Evolutionary conservation across 2,113 vertebrate species (phyloP).

Genomic region (Crotalus horridus): DNA sequence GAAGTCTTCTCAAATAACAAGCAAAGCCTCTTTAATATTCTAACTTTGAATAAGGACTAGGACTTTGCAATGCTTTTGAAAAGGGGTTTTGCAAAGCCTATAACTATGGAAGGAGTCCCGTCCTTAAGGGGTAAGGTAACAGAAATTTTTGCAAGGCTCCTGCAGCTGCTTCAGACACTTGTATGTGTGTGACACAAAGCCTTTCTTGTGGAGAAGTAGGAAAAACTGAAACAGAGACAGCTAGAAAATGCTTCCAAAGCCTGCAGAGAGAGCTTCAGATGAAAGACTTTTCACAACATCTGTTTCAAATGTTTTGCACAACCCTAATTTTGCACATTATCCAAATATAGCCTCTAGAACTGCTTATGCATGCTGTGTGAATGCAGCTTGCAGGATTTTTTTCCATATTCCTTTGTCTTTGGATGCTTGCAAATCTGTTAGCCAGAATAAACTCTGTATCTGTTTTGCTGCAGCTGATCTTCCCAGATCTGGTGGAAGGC

Average conservation of each 20-base stretch:
- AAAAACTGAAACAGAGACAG: neutral
- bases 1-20: neutral
- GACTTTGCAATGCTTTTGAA: neutral
- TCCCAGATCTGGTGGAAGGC: slow-evolving; percentile 91
- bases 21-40: neutral
- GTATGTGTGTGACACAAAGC: neutral
- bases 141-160: too few species aligned
- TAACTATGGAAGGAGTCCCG: too few species aligned
- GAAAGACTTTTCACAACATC: neutral
- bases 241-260: neutral
- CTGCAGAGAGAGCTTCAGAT: neutral
- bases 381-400: neutral
- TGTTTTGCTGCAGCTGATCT: slow-evolving; percentile 79
- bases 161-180: too few species aligned
- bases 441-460: neutral
- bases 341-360: neutral
- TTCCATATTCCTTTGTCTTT: neutral
- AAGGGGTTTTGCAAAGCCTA: too few species aligned
- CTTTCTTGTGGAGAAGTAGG: neutral
- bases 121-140: too few species aligned
- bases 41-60: neutral
- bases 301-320: neutral
- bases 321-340: neutral
- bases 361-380: neutral
- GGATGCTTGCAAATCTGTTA: neutral